Percentiles rank a stretch among this genome's conserved stretches.
Evolutionary conservation across 2,113 vertebrate species (phyloP).

Genomic region (Chunga burmeisteri): DNA sequence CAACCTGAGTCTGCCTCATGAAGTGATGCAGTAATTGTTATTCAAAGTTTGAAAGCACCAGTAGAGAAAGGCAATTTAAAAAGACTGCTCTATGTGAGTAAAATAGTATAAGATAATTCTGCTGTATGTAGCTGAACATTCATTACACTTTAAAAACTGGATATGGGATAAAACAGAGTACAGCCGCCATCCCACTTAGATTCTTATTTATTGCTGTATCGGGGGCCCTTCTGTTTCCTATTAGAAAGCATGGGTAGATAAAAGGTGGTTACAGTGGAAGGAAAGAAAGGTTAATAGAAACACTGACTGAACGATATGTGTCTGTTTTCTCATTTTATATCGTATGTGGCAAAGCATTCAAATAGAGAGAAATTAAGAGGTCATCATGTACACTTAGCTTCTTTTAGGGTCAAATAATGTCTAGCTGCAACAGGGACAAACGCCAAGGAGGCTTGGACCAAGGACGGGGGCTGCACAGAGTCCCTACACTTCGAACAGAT

Average conservation of each 20-base stretch:
- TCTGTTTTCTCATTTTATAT: background rate
- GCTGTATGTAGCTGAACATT: background rate
- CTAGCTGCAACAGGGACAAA: rapidly evolving
- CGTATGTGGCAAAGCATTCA: background rate
- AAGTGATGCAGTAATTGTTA: background rate
- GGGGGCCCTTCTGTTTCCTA: background rate
- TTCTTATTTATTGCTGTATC: background rate
- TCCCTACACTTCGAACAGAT: background rate
- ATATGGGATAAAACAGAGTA: background rate
- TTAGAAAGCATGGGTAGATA: background rate
- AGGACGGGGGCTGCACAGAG: rapidly evolving
- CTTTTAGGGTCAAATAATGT: background rate
- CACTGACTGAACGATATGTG: background rate
- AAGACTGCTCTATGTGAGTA: background rate
- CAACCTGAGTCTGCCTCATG: background rate
- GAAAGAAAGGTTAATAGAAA: background rate
- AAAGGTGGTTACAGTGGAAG: background rate
- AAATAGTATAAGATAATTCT: background rate
- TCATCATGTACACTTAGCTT: background rate
- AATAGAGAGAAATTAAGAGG: background rate
- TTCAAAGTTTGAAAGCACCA: background rate
- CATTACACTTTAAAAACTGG: background rate
- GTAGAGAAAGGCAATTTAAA: background rate
- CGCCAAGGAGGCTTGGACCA: background rate
- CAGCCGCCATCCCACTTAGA: background rate